Conservation (phyloP, 2,888 invertebrate species). For the Agrochola macilenta region DNA sequence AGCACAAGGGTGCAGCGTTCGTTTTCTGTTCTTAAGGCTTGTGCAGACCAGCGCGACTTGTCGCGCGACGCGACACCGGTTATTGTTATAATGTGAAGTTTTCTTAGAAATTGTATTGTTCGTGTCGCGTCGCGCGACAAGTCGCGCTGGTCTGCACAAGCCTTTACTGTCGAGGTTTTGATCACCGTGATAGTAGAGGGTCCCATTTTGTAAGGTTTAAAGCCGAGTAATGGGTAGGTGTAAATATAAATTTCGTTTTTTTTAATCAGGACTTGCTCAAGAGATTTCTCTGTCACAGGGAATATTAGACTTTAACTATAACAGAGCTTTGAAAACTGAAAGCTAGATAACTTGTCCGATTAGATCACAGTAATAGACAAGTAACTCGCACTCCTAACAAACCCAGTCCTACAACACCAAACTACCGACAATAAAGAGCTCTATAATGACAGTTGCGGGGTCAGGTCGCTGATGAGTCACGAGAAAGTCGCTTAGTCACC, state of each 20-base stretch:
- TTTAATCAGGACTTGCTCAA: not conserved
- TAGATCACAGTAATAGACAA: conserved; percentile 8
- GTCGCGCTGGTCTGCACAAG: no score
- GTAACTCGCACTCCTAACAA: conserved; percentile 10
- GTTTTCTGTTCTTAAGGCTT: conserved; percentile 12
- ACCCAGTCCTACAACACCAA: conserved; percentile 20
- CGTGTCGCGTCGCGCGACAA: no score
- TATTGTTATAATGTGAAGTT: no score
- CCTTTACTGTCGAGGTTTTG: not conserved
- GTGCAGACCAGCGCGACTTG: no score
- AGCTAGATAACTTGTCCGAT: not conserved
- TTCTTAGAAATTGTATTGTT: no score
- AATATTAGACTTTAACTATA: not conserved
- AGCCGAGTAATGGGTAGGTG: not conserved
- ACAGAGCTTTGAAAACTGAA: conserved; percentile 3
- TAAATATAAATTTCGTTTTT: not conserved
- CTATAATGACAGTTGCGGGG: conserved; percentile 45
- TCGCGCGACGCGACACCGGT: no score
- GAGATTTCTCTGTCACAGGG: not conserved
- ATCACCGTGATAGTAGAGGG: not conserved
- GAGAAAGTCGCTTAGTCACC: conserved; percentile 62
- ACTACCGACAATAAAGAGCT: conserved; percentile 34
- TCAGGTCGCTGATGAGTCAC: conserved; percentile 63
- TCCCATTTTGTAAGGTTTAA: not conserved
- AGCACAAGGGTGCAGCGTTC: conserved; percentile 18